Conservation (phyloP, 1,140 invertebrate species). For the Hyles euphorbiae region DNA sequence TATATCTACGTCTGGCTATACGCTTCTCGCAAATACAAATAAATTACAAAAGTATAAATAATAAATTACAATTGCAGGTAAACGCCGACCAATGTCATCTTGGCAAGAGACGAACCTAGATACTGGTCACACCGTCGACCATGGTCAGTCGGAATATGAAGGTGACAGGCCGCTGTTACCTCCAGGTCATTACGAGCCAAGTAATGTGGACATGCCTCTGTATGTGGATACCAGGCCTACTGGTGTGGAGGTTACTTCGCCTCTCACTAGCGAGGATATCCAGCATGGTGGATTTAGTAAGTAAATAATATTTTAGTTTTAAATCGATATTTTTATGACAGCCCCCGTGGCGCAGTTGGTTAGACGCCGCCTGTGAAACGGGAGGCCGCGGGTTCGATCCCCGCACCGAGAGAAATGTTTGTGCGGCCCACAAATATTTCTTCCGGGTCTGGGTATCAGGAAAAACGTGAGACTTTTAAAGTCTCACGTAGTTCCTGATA, state of each 20-base stretch:
- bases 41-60: no score
- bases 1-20: no score
- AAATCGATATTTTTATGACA: background rate
- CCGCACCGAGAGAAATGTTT: no score
- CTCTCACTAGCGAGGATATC: conserved; percentile 69
- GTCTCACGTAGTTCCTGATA: no score
- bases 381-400: no score
- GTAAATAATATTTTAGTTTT: conserved; percentile 9
- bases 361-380: no score
- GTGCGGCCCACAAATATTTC: no score
- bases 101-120: conserved; percentile 96
- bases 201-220: conserved; percentile 59
- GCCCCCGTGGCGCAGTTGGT: no score
- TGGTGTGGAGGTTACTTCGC: conserved; percentile 49
- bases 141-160: conserved; percentile 67
- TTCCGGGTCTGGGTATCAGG: no score
- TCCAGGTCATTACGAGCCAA: conserved; percentile 41
- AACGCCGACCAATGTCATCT: conserved; percentile 67
- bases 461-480: no score
- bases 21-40: no score
- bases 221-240: conserved; percentile 74
- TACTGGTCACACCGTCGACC: conserved; percentile 81
- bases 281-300: conserved; percentile 71
- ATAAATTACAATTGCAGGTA: conserved; percentile 24
- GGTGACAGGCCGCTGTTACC: conserved; percentile 36